Percentiles rank a stretch among this genome's conserved stretches.
Evolutionary conservation across 2,113 vertebrate species (phyloP).

Genomic region (Lagopus leucura): DNA sequence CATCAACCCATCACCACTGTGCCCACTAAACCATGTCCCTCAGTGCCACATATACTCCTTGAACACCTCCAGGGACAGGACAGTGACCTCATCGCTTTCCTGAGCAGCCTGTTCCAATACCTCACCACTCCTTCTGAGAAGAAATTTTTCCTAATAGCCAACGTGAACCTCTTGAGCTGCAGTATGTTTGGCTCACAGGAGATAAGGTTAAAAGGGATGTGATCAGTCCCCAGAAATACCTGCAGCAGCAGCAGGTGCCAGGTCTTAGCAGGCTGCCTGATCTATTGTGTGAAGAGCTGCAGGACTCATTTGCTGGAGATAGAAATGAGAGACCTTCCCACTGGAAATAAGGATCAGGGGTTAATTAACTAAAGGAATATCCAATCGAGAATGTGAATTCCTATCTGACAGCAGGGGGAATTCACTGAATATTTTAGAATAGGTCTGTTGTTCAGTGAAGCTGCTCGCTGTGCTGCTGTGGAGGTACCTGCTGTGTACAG

Average conservation of each 20-base stretch:
- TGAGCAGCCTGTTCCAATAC: too few relatives aligned
- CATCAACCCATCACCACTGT: too few relatives aligned
- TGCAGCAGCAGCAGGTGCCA: not conserved
- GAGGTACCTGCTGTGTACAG: not conserved
- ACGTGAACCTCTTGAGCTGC: not conserved
- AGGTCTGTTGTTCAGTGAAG: not conserved
- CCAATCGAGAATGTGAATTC: not conserved
- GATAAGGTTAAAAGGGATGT: not conserved
- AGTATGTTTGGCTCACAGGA: not conserved
- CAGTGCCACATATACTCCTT: too few relatives aligned
- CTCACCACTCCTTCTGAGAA: too few relatives aligned
- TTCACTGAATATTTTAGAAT: not conserved
- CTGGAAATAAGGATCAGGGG: slow-evolving; percentile 29
- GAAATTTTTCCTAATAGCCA: too few relatives aligned
- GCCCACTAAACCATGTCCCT: too few relatives aligned
- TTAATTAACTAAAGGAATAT: slow-evolving; percentile 26
- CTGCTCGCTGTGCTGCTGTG: not conserved
- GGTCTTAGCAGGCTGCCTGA: not conserved
- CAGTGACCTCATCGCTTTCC: too few relatives aligned
- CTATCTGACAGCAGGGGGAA: accelerated
- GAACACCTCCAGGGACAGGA: too few relatives aligned
- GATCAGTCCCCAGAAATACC: not conserved
- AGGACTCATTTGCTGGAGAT: not conserved
- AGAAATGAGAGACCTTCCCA: not conserved
- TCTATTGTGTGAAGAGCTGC: not conserved